These are phyloP conservation scores for Dryadula phaetusa DNA, from an alignment of 2,888 invertebrate genomes.

Conservation along the genomic window DNA sequence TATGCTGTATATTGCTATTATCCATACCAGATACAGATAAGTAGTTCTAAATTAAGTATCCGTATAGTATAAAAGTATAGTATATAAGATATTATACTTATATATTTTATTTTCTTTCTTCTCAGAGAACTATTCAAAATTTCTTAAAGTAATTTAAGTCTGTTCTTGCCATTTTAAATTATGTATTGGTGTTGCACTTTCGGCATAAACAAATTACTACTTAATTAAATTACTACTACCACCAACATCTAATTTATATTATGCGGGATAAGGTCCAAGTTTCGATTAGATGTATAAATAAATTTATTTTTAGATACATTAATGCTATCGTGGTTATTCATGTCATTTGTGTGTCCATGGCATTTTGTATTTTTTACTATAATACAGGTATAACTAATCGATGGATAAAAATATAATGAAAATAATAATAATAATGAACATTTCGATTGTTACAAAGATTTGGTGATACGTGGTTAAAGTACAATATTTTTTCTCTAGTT, in stretches of 20 bases:
- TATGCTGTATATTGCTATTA: no score
- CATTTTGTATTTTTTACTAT: no score
- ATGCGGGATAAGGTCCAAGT: conserved; percentile 26
- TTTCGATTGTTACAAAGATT: conserved; percentile 24
- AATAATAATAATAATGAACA: conserved; percentile 28
- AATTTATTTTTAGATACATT: not conserved
- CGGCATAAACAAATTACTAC: conserved; percentile 9
- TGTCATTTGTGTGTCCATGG: no score
- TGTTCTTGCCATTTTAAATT: conserved; percentile 20
- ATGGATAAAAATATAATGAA: no score
- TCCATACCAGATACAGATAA: no score
- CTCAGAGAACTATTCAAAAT: no score
- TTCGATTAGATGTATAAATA: not conserved
- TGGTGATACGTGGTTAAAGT: conserved; percentile 34
- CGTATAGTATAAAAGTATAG: no score
- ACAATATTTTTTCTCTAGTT: conserved; percentile 40
- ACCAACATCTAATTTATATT: conserved; percentile 34
- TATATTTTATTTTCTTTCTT: not conserved
- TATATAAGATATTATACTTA: no score
- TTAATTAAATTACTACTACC: conserved; percentile 24
- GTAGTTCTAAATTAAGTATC: no score
- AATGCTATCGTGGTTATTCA: not conserved
- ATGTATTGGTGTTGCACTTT: conserved; percentile 17
- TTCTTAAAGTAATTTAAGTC: not conserved
- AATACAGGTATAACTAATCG: no score